Percentiles rank a stretch among this genome's conserved stretches.
Evolutionary conservation across 2,113 vertebrate species (phyloP).

Genomic region (Lepisosteus osseus): DNA sequence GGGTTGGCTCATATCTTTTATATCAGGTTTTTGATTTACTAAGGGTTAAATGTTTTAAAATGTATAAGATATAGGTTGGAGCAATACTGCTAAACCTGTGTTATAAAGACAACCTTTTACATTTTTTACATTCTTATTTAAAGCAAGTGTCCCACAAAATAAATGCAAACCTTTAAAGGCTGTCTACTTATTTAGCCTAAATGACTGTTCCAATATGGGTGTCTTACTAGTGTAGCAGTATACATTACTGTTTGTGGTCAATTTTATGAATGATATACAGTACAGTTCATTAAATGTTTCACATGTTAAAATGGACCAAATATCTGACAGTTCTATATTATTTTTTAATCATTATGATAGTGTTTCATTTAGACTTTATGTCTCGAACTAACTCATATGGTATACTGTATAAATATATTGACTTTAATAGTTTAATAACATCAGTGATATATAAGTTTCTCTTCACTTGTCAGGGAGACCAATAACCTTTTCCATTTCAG

Average conservation of each 20-base stretch:
- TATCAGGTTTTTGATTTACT: too few relatives aligned
- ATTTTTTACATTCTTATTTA: too few relatives aligned
- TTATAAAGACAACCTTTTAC: too few relatives aligned
- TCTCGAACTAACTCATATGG: not conserved
- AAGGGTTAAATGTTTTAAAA: too few relatives aligned
- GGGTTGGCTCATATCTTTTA: too few relatives aligned
- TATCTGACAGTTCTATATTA: not conserved
- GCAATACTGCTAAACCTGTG: too few relatives aligned
- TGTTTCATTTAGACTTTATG: not conserved
- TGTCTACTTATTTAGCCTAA: not conserved
- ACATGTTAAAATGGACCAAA: not conserved
- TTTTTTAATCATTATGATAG: not conserved
- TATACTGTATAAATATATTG: too few relatives aligned
- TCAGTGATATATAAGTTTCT: too few relatives aligned
- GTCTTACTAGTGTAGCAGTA: not conserved
- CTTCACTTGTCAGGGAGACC: too few relatives aligned
- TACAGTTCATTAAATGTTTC: not conserved
- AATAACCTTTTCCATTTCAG: too few relatives aligned
- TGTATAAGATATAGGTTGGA: too few relatives aligned
- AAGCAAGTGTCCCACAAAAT: too few relatives aligned
- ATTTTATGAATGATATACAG: not conserved
- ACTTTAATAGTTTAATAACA: not conserved
- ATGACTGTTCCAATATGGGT: not conserved
- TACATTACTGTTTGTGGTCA: not conserved
- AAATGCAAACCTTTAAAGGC: not conserved